Conservation (phyloP, 2,888 invertebrate species). For the Drosophila emarginata region DNA sequence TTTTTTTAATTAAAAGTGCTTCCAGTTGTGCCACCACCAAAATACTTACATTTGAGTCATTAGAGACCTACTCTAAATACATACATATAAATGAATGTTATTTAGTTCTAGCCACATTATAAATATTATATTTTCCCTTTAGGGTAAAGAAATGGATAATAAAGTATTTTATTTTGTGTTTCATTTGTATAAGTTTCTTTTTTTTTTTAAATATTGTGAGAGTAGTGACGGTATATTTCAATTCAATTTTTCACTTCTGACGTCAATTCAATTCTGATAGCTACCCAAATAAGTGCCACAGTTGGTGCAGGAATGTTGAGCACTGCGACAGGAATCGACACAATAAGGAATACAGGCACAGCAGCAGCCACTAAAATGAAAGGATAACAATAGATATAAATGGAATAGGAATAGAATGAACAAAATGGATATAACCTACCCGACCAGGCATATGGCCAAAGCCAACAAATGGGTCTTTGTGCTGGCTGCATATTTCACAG, state of each 20-base stretch:
- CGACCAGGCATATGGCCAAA: slow-evolving; percentile 53
- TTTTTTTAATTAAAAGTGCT: too few relatives aligned
- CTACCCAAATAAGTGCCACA: slow-evolving; percentile 74
- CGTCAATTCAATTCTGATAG: slow-evolving; percentile 53
- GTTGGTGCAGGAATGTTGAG: slow-evolving; percentile 69
- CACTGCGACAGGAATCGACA: slow-evolving; percentile 73
- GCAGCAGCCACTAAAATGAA: slow-evolving; percentile 50
- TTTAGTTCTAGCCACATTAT: too few relatives aligned
- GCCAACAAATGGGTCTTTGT: slow-evolving; percentile 73
- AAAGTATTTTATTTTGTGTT: too few relatives aligned
- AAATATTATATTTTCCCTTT: too few relatives aligned
- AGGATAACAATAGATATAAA: not conserved
- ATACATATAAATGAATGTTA: too few relatives aligned
- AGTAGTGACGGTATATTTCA: not conserved
- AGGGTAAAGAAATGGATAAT: too few relatives aligned
- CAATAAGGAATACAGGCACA: slow-evolving; percentile 74
- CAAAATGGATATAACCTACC: slow-evolving; percentile 42
- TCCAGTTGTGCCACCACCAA: too few relatives aligned
- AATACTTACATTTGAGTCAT: too few relatives aligned
- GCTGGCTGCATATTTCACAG: slow-evolving; percentile 47
- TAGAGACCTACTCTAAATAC: too few relatives aligned
- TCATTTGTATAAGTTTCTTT: too few relatives aligned
- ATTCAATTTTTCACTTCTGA: not conserved
- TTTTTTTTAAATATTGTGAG: too few relatives aligned
- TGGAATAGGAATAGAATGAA: not conserved